A percentile compares a stretch with the other conserved stretches of the same genome.
phyloP scores from a whole-genome alignment of 2,888 invertebrate species.

The Tenthredo notha region DNA sequence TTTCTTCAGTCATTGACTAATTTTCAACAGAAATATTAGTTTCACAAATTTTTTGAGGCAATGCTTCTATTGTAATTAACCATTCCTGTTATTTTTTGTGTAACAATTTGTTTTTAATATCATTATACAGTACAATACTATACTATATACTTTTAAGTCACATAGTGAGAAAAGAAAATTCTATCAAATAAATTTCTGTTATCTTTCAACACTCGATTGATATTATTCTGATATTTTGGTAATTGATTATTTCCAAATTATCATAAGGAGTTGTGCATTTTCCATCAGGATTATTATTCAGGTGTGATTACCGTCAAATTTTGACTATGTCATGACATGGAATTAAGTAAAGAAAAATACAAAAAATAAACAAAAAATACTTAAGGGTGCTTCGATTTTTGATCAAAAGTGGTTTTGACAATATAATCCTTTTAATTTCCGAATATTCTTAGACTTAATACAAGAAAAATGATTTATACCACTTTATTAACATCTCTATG shows the following conservation, averaged over 20 bases:
- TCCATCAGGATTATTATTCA: not conserved
- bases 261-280: not conserved
- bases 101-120: not conserved
- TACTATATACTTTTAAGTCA: not conserved
- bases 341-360: not conserved
- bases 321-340: not conserved
- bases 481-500: not conserved
- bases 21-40: not conserved
- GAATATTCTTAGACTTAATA: not conserved
- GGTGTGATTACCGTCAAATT: not conserved
- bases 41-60: not conserved
- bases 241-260: not conserved
- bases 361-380: not conserved
- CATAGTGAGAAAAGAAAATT: not conserved
- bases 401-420: not conserved
- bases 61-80: not conserved
- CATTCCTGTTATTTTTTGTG: not conserved
- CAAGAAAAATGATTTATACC: not conserved
- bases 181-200: not conserved
- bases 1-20: not conserved
- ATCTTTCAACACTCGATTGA: constrained; percentile 7
- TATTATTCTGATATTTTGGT: constrained; percentile 26
- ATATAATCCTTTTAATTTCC: not conserved
- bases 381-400: not conserved
- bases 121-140: not conserved